Evolutionary conservation across 2,113 vertebrate genomes (phyloP).

Genomic region (Eurystomus gularis): DNA sequence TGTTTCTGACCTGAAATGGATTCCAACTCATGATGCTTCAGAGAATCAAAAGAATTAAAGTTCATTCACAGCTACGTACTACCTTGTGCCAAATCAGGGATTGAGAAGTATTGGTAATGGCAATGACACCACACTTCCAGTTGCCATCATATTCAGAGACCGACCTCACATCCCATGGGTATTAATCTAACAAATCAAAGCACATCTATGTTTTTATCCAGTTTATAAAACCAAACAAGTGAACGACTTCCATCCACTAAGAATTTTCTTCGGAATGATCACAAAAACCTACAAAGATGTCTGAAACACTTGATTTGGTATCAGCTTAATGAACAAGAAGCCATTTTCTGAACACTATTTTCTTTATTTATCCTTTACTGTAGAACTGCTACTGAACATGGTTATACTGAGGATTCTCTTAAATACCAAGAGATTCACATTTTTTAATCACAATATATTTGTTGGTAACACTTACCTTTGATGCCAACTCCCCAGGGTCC

Average conservation of each 20-base stretch:
- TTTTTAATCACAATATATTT: neutral
- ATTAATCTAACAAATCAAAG: neutral
- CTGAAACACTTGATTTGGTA: neutral
- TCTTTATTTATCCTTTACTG: neutral
- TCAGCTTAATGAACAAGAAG: neutral
- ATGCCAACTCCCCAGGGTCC: conserved; percentile 83
- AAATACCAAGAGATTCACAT: neutral
- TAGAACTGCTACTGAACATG: neutral
- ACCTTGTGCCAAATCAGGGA: neutral
- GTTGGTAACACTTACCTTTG: conserved; percentile 80
- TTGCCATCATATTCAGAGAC: neutral
- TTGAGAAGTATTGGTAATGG: neutral
- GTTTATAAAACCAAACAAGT: neutral
- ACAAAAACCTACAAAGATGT: neutral
- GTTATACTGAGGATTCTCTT: neutral
- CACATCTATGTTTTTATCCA: neutral
- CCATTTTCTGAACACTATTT: neutral
- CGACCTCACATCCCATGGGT: neutral
- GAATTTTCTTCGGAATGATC: neutral
- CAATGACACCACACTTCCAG: neutral
- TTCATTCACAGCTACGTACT: neutral
- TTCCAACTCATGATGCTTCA: neutral
- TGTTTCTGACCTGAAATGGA: neutral
- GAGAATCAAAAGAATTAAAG: neutral
- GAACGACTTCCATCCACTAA: neutral